A percentile compares a stretch with the other conserved stretches of the same genome.
Evolutionary conservation across 2,888 invertebrate species (phyloP).

Genomic region (Hedychridium roseum): DNA sequence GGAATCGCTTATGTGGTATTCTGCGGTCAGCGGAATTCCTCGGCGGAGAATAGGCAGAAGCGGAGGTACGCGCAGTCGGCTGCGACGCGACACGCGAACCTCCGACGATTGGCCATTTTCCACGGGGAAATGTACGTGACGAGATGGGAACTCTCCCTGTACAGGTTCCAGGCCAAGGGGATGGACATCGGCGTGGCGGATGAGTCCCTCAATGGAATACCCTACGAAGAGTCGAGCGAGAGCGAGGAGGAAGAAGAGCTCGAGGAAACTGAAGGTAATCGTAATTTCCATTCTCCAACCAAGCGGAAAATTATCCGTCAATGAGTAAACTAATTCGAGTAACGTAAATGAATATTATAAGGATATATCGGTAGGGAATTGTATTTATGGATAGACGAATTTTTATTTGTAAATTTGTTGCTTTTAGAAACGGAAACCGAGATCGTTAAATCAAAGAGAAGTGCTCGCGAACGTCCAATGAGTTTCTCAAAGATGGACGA

Average conservation of each 20-base stretch:
- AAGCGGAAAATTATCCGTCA: too few relatives aligned
- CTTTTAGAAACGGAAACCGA: conserved; percentile 71
- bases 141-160: conserved; percentile 27
- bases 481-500: conserved; percentile 85
- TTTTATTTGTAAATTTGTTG: conserved; percentile 2
- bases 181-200: conserved; percentile 83
- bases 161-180: conserved; percentile 81
- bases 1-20: conserved; percentile 9
- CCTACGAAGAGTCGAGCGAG: conserved; percentile 75
- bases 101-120: too few relatives aligned
- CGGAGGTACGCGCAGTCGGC: too few relatives aligned
- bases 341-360: too few relatives aligned
- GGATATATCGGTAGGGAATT: too few relatives aligned
- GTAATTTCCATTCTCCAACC: too few relatives aligned
- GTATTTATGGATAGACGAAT: conserved; percentile 1
- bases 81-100: too few relatives aligned
- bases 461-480: conserved; percentile 77
- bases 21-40: conserved; percentile 18
- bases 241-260: conserved; percentile 73
- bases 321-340: too few relatives aligned
- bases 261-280: conserved; percentile 60
- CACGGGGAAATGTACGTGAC: conserved; percentile 25
- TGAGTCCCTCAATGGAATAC: conserved; percentile 78
- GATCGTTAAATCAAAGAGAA: conserved; percentile 68
- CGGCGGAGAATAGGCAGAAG: too few relatives aligned